phyloP scores from a whole-genome alignment of 2,113 vertebrate genomes.

The Tragelaphus scriptus region DNA sequence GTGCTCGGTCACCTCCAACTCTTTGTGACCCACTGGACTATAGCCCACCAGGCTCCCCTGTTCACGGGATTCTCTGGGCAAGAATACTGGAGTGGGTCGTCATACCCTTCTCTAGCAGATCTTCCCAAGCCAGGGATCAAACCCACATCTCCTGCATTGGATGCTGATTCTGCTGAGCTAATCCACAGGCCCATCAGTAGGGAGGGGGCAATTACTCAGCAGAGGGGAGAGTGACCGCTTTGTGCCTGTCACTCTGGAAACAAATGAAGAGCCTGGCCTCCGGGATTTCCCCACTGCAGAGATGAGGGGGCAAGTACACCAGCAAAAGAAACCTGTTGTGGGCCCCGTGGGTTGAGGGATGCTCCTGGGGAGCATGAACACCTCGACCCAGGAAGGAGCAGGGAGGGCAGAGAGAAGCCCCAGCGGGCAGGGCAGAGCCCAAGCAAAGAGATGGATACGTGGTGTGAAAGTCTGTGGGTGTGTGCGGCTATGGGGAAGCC shows the following conservation, averaged over 20 bases:
- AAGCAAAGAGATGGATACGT: background rate
- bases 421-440: background rate
- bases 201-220: background rate
- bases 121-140: background rate
- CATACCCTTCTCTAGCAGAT: background rate
- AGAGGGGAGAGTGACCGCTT: background rate
- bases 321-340: background rate
- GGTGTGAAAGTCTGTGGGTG: background rate
- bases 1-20: accelerated
- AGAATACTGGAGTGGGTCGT: background rate
- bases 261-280: background rate
- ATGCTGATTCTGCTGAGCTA: background rate
- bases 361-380: background rate
- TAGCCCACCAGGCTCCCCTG: background rate
- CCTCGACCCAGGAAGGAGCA: background rate
- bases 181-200: background rate
- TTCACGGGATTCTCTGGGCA: background rate
- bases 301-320: background rate
- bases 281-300: background rate
- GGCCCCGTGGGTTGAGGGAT: background rate
- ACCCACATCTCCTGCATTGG: background rate
- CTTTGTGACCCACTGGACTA: background rate
- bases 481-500: background rate
- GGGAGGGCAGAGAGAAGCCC: background rate
- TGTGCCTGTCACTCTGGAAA: background rate